Base-by-base conservation (phyloP, 2,113 vertebrate species). In the Dipodomys stephensi region DNA sequence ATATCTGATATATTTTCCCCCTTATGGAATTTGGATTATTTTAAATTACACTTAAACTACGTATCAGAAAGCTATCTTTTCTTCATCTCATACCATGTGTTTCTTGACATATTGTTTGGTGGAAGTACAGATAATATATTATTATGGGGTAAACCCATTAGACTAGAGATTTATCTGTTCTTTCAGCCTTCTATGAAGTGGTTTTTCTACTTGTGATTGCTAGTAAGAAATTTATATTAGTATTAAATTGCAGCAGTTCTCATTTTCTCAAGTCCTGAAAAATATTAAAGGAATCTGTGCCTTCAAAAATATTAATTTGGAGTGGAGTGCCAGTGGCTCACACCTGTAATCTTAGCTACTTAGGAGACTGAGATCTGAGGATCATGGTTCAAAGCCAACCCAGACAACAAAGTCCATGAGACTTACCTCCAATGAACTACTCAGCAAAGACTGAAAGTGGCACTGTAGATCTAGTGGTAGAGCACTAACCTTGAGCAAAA, bases 1-100 rank as follows among this genome's bases (percentile, higher is more conserved):
- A 76, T 91, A 74, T 69, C 62, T 68, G 16, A 57, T 19, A 73
- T n/a, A 67, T 4, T 72, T 79, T 65, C 12, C n/a, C 13, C 65
- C 65, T 35, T 85, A n/a, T 73, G 11, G 13, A 57, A 87, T 57
- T 73, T 80, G 57, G 13, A 72, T 84, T 89, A 39, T 74, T 32
- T 94, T 86, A 68, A 44, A 68, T 68, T 74, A 81, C 20, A 80
- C 53, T 65, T 87, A 90, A 81, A 57, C 28, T 74, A 80, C 82
- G 28, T 76, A 39, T 32, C 60, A 86, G n/a, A 74, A 80, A 72
- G 39, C 32, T 73, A 60, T 49, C 19, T 32, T 86, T 2, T 93
- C 30, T 77, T 46, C 87, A 46, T 83, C 13, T 72, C 22, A 64
- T 46, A 46, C 13, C 71, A 57, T 15, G 7, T 65, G 20, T 93